Base-by-base conservation (phyloP, 2,888 invertebrate species). In the Scaptomyza tumidula region DNA sequence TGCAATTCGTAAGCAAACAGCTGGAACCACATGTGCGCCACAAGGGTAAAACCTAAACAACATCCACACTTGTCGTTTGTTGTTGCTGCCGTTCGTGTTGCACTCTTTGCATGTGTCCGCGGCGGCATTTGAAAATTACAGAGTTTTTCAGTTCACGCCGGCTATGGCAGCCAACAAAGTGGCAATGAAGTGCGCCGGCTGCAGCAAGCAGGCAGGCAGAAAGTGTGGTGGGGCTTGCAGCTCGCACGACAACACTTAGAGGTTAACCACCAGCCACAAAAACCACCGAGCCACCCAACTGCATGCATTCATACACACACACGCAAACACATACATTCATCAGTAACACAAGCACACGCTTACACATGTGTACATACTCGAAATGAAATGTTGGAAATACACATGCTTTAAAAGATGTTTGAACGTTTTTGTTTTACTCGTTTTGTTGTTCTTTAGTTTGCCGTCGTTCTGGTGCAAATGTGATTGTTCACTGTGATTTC, bases 221-320 rank as follows among this genome's bases (percentile, higher is more conserved):
- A 33, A 33, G 10, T 16, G 41, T 16, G 3, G 41, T 6, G 10
- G 14, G 41, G 14, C 3, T 27, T 24, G 49, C 52, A 48, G 68
- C 14, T 58, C 46, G 56, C 70, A 66, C 72, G 64, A 82, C 83
- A 81, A 85, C 83, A 85, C 83, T 83, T 83, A 77, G 71, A 58
- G 83, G 83, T 82, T 85, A 87, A 83, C 87, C 83, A 60, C 49
- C 64, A 69, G 61, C 87, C 84, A 19, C 78, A 65, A 52, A 49
- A 72, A 63, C 62, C 68, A 73, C 74, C 52, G 31, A 53, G 16
- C 68, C 64, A 41, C 49, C 59, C 71, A 50, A 29, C 44, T 29
- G 13, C 49, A 52, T 35, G 49, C 39, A 50, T 45, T 35, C 19
- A 7, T 24, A 57, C 27, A 49, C 45, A 35, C 14, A 27, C 13